These are phyloP conservation scores for Panonychus citri DNA, from an alignment of 1,140 invertebrate species.

Conservation along the genomic window DNA sequence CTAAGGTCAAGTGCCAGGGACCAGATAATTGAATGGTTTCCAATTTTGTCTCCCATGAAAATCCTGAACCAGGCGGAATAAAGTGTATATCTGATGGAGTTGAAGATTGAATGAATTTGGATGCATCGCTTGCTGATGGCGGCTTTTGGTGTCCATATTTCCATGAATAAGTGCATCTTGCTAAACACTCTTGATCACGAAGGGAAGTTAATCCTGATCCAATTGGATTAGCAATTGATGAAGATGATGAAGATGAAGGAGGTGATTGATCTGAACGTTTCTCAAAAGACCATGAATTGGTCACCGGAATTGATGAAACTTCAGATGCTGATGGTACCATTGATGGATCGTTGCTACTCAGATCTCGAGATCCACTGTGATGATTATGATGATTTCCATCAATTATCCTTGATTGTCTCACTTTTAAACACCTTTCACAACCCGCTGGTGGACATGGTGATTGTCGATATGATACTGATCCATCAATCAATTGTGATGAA, in stretches of 20 bases:
- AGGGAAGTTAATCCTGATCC: not conserved
- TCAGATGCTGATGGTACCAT: not conserved
- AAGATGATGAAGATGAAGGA: not conserved
- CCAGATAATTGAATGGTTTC: not conserved
- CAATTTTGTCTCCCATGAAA: not conserved
- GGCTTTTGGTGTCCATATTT: too few species aligned
- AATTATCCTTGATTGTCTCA: not conserved
- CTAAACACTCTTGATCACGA: not conserved
- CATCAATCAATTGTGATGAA: not conserved
- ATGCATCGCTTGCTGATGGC: too few species aligned
- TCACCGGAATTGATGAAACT: not conserved
- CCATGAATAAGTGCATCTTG: not conserved
- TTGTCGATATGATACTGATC: not conserved
- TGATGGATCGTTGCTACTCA: not conserved
- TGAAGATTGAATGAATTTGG: too few species aligned
- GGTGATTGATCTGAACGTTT: not conserved
- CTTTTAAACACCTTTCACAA: constrained; percentile 1
- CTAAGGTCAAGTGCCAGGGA: constrained; percentile 22
- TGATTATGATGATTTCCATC: too few species aligned
- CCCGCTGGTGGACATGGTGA: not conserved
- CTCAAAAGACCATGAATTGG: not conserved
- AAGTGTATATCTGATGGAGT: not conserved
- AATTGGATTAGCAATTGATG: not conserved
- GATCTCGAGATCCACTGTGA: not conserved
- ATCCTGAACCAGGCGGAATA: not conserved